phyloP scores from a whole-genome alignment of 1,140 invertebrate species.

The Brachionus asplanchnoidis region DNA sequence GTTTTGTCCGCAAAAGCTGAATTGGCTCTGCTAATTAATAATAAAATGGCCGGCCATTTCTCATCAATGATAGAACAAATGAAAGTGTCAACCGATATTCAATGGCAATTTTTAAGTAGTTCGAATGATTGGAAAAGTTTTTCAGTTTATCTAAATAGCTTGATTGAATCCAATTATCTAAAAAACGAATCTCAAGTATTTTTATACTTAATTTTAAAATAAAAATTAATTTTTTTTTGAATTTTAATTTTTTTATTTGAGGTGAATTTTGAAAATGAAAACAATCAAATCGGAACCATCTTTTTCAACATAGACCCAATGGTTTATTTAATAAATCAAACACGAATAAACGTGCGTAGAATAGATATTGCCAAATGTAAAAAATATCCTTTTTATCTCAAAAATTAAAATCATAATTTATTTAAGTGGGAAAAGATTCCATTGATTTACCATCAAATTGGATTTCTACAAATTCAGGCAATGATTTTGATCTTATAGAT shows the following conservation, averaged over 20 bases:
- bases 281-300: not conserved
- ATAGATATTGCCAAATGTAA: conserved; percentile 1
- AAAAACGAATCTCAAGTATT: not conserved
- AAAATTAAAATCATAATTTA: too few relatives aligned
- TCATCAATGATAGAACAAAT: not conserved
- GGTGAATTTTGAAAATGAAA: not conserved
- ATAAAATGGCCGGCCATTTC: not conserved
- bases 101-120: conserved; percentile 6
- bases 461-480: not conserved
- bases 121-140: not conserved
- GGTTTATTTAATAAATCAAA: not conserved
- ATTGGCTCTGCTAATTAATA: not conserved
- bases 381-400: too few relatives aligned
- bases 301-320: not conserved
- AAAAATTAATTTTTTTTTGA: not conserved
- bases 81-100: not conserved
- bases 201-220: not conserved
- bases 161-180: not conserved
- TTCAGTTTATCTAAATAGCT: conserved; percentile 12
- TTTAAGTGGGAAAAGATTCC: not conserved
- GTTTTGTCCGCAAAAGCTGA: not conserved
- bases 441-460: not conserved
- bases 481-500: not conserved
- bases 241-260: not conserved
- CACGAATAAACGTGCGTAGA: not conserved